Evolutionary conservation across 2,797 vertebrate genomes (phyloP), one percentile per base, ranked within the genome.

Genomic region (Rhinatrema bivittatum): DNA sequence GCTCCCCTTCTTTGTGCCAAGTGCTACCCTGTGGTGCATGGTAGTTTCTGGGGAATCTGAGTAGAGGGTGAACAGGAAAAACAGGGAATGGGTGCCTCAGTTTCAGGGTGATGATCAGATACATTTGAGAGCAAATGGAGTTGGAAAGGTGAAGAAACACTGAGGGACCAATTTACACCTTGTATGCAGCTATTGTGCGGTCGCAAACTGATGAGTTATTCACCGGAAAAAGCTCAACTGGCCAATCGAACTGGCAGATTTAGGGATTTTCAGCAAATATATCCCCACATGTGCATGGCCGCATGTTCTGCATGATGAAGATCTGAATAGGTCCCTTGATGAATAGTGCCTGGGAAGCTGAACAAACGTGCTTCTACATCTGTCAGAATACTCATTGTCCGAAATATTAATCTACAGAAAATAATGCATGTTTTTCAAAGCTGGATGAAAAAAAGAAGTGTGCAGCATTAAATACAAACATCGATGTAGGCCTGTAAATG

Each of bases 41-140:
- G 42, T 62, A 59, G 38, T 35, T 35, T 42, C 7, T 40, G 41
- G 32, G 44, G 23, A 60, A 46, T 38, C 38, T 43, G 40, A 53
- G 7, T 39, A 52, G 44, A 50, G 3, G 11, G 5, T 47, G 63
- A 56, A 39, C n/a, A 27, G 7, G 19, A 42, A 50, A 19, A 34
- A 42, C 4, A 36, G 20, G 32, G 60, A 32, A 14, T 46, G 46
- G 29, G 20, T 30, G n/a, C 52, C 47, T 12, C 6, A 42, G 4
- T 20, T 7, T 14, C 8, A 3, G 12, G 16, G 13, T 29, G 6
- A 7, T 10, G 7, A 51, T 7, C 4, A 15, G 21, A 20, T 14
- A 42, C 7, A 14, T 43, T 5, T 36, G 9, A n/a, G n/a, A n/a
- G n/a, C n/a, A n/a, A n/a, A n/a, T n/a, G n/a, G n/a, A n/a, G n/a